Evolutionary conservation across 2,888 invertebrate species (phyloP), one percentile per base, ranked within the genome.

Genomic region (Encarsia formosa): DNA sequence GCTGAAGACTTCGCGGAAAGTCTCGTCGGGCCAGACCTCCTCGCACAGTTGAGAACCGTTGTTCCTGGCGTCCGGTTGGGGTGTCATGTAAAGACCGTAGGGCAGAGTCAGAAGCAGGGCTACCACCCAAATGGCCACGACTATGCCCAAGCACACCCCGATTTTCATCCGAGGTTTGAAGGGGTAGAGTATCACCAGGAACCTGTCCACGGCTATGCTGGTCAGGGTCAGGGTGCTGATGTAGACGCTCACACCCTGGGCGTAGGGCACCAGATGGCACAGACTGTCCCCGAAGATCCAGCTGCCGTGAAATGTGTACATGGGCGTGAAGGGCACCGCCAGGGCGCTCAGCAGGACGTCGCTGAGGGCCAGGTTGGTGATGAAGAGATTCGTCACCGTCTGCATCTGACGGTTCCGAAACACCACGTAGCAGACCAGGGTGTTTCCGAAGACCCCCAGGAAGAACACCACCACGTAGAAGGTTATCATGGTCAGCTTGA

Each of bases 361-460:
- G 8, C 95, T 93, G 26, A 97, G 78, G 0, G 98, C 98, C 63
- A 99, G 78, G 73, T 98, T 98, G 35, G 93, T 91, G 68, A 98
- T 98, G 77, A 98, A 98, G 45, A 95, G 83, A 73, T 98, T 98
- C 4, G 98, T 98, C 31, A 98, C 97, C 0, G 96, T 95, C 71
- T 96, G 96, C 97, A 98, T 97, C 23, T 91, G 88, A 61, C 86
- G 87, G 75, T 95, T 97, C 24, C 92, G 81, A 29, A 89, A 81
- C 5, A 99, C 96, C 15, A 98, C 95, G 69, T 87, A 96, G 67
- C 94, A 93, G 19, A 98, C 97, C 16, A 98, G 77, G 1, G 87
- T 81, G 74, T 96, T 96, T 1, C 96, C 96, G 62, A 88, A 85
- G 1, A 94, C 78, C 3, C 98, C 98, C 37, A 94, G 78, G 0